These are phyloP conservation scores for Wasmannia auropunctata DNA, from an alignment of 1,140 invertebrate genomes.

Conservation along the genomic window DNA sequence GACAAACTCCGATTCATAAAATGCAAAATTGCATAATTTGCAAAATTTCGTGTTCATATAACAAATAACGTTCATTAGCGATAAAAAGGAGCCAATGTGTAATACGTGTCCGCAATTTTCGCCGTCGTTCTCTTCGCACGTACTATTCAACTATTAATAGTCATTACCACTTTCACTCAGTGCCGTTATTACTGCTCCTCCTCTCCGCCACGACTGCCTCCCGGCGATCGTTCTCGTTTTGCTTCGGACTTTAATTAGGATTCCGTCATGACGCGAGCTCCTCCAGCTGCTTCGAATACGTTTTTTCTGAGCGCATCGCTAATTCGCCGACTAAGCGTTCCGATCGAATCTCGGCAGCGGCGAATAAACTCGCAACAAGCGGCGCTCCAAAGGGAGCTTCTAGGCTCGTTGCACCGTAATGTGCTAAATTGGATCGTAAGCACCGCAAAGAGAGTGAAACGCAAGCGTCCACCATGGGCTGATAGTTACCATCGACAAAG, in stretches of 20 bases:
- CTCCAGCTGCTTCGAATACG: conserved; percentile 57
- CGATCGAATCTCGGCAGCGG: conserved; percentile 53
- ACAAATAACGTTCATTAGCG: too few species aligned
- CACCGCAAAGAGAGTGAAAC: neutral
- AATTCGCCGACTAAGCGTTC: conserved; percentile 59
- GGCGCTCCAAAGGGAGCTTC: conserved; percentile 36
- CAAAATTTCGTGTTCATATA: neutral
- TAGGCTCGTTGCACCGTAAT: conserved; percentile 38
- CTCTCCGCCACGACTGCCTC: neutral
- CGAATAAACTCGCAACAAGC: conserved; percentile 56
- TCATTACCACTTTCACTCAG: conserved; percentile 52
- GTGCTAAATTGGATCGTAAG: conserved; percentile 39
- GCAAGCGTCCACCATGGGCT: neutral
- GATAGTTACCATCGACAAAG: neutral
- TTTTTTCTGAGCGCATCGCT: conserved; percentile 57
- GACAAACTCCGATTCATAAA: neutral
- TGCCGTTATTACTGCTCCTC: conserved; percentile 19
- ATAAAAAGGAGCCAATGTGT: neutral
- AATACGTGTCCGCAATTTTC: neutral
- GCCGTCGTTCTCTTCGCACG: conserved; percentile 11
- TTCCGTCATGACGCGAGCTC: conserved; percentile 51
- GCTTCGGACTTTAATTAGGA: conserved; percentile 57
- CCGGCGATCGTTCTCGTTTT: conserved; percentile 39
- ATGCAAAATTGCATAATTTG: too few species aligned
- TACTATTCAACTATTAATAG: conserved; percentile 52